Base-by-base conservation (phyloP, 2,888 invertebrate genomes). In the Saturnia japonica region DNA sequence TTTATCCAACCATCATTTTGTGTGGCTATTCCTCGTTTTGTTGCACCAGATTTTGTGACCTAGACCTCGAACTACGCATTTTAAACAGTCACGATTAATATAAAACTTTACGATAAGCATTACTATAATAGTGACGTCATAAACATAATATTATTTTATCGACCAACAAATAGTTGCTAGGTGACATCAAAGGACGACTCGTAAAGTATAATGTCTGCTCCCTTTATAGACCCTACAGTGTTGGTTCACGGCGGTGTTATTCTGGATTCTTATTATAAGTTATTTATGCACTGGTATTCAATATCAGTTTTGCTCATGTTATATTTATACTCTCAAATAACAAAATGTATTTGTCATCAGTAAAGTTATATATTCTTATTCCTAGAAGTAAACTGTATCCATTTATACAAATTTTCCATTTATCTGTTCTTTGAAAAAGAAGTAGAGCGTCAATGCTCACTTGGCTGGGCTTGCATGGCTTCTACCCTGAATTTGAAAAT, bases 181-280 rank as follows among this genome's bases (percentile, higher is more conserved):
- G 71, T 64, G 51, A 64, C 42, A 68, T 62, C 64, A 68, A 51
- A 68, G 62, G 60, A 47, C 68, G 43, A 68, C 51, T 71, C 62
- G 51, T 71, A 71, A 71, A 68, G 62, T 71, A 62, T 68, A 51
- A 71, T 68, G 71, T 71, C 71, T 62, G 45, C 11, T n/a, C 64
- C 11, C 42, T 70, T 68, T 68, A 71, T 71, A 62, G 70, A 62
- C 57, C 12, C 43, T 64, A 67, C 67, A 71, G 70, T 68, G 70
- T 68, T 62, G 22, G 54, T 25, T 57, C 57, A 6, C 51, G 67
- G 43, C 14, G 22, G 60, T 9, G n/a, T 47, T 68, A 71, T 71
- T 71, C 70, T 68, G 68, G 19, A 70, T 45, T 2, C 40, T n/a
- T 60, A 25, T 60, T 28, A 3, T 19, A 28, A 47, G 16, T 47